phyloP scores from a whole-genome alignment of 2,797 vertebrate species.

The Fistularia commersonii region DNA sequence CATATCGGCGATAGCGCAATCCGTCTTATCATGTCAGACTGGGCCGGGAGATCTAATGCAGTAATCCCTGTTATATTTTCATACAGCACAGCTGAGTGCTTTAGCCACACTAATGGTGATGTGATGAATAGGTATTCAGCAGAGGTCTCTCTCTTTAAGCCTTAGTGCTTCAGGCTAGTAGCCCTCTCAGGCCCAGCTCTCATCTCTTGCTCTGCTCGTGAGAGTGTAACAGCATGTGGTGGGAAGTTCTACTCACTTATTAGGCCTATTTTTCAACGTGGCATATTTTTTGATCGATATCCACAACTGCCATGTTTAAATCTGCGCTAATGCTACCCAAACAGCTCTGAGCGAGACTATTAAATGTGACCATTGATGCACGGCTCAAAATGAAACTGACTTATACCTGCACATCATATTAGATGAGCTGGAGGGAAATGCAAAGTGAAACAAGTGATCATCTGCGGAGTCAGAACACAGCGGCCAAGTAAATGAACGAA shows the following conservation, averaged over 20 bases:
- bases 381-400: slow-evolving; percentile 15
- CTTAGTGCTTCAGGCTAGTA: slow-evolving; percentile 51
- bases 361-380: slow-evolving; percentile 29
- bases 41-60: slow-evolving; percentile 24
- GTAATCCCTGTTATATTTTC: slow-evolving; percentile 47
- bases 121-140: slow-evolving; percentile 70
- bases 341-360: slow-evolving; percentile 33
- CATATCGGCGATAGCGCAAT: slow-evolving; percentile 5
- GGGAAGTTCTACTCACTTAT: slow-evolving; percentile 46
- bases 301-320: slow-evolving; percentile 33
- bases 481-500: not conserved
- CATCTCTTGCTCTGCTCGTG: slow-evolving; percentile 51
- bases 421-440: not conserved
- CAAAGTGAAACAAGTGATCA: slow-evolving; percentile 1
- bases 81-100: slow-evolving; percentile 43
- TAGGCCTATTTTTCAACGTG: slow-evolving; percentile 55
- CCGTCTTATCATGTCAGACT: slow-evolving; percentile 18
- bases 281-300: slow-evolving; percentile 49
- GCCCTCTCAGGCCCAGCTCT: slow-evolving; percentile 54
- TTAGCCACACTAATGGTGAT: slow-evolving; percentile 61
- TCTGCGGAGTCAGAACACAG: slow-evolving; percentile 5
- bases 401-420: not conserved
- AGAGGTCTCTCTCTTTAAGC: slow-evolving; percentile 60
- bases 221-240: slow-evolving; percentile 45
- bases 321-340: slow-evolving; percentile 27